Conservation (phyloP, 2,888 invertebrate genomes). For the Malachius bipustulatus region DNA sequence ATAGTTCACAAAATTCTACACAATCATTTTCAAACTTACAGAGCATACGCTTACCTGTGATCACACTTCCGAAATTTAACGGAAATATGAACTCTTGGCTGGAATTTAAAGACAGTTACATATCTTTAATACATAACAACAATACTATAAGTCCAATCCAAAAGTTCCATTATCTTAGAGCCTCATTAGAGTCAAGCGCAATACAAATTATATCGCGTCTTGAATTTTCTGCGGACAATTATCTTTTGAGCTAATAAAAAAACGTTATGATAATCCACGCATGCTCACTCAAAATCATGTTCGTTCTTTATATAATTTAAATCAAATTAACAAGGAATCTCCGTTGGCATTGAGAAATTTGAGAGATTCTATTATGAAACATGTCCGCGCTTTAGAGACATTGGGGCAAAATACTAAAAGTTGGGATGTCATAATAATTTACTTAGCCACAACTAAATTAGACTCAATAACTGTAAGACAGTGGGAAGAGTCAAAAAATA, state of each 20-base stretch:
- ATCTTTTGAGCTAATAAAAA: neutral
- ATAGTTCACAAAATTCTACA: no score
- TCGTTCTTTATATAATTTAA: neutral
- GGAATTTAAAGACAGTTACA: neutral
- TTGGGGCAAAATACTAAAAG: neutral
- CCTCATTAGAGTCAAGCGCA: neutral
- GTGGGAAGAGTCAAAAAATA: conserved; percentile 1
- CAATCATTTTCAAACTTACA: no score
- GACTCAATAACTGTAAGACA: neutral
- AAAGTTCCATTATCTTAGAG: no score
- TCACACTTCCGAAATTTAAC: conserved; percentile 1
- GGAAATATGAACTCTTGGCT: neutral
- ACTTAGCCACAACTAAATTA: conserved; percentile 1
- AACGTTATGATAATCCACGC: neutral
- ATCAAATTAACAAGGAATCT: neutral
- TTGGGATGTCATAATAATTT: conserved; percentile 1
- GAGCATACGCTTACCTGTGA: no score
- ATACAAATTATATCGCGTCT: neutral
- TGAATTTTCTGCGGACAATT: conserved; percentile 1
- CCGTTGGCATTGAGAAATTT: neutral
- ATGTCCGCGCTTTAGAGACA: neutral
- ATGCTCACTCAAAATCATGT: neutral
- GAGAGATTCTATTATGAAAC: neutral
- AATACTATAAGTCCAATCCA: no score
- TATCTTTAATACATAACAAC: neutral